These are phyloP conservation scores for Venturia canescens DNA, from an alignment of 1,140 invertebrate genomes.

Conservation along the genomic window DNA sequence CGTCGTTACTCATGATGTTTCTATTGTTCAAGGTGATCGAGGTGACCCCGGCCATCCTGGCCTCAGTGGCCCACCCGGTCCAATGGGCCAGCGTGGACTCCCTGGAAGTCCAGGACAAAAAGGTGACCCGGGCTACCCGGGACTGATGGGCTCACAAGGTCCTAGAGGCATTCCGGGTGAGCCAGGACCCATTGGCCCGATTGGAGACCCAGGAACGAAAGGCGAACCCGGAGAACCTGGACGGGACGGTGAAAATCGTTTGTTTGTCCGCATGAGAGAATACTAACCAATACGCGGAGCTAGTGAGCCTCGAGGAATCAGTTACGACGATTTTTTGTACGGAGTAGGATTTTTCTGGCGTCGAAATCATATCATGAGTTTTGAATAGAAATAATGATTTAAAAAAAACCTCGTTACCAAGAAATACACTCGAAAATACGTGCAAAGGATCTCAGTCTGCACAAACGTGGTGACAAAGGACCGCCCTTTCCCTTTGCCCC, in stretches of 20 bases:
- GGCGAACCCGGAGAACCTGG: constrained; percentile 69
- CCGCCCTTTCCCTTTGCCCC: too few relatives aligned
- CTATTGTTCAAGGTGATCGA: constrained; percentile 56
- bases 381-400: too few relatives aligned
- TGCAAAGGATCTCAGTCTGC: too few relatives aligned
- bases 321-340: constrained; percentile 51
- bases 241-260: constrained; percentile 56
- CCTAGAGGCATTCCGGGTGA: constrained; percentile 57
- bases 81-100: constrained; percentile 49
- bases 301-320: constrained; percentile 62
- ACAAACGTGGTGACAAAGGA: too few relatives aligned
- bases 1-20: neutral
- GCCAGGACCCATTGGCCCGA: constrained; percentile 58
- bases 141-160: constrained; percentile 55
- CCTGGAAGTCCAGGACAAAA: constrained; percentile 57
- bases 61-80: constrained; percentile 60
- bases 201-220: constrained; percentile 69
- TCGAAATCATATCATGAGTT: too few relatives aligned
- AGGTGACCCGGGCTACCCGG: constrained; percentile 57
- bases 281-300: constrained; percentile 51
- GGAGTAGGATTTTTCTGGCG: too few relatives aligned
- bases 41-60: constrained; percentile 67
- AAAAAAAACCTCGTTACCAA: too few relatives aligned
- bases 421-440: too few relatives aligned
- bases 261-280: constrained; percentile 33